Evolutionary conservation across 2,113 vertebrate genomes (phyloP).

Genomic region (Bagarius yarrelli): DNA sequence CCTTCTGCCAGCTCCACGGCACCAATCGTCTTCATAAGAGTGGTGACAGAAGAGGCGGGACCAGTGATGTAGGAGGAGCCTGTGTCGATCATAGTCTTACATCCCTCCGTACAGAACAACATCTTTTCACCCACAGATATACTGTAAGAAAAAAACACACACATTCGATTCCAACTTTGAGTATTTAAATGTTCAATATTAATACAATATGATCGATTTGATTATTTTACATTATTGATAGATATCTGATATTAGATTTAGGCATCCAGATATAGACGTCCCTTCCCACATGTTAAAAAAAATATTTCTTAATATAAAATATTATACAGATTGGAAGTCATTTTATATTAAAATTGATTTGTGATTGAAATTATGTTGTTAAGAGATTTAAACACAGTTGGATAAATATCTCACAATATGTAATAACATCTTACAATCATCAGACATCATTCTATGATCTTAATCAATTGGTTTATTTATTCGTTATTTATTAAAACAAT

Average conservation of each 20-base stretch:
- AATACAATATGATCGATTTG: too few species aligned
- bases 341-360: too few species aligned
- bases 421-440: background rate
- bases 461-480: background rate
- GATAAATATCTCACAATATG: background rate
- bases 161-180: too few species aligned
- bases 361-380: too few species aligned
- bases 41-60: constrained; percentile 79
- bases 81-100: constrained; percentile 83
- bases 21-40: constrained; percentile 83
- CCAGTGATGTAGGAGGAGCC: constrained; percentile 91
- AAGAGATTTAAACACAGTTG: background rate
- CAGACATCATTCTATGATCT: background rate
- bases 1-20: constrained; percentile 77
- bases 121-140: constrained; percentile 80
- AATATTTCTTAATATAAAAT: too few species aligned
- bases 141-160: constrained; percentile 61
- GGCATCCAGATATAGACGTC: too few species aligned
- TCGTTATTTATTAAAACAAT: background rate
- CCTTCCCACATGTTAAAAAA: too few species aligned
- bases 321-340: too few species aligned
- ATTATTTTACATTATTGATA: too few species aligned
- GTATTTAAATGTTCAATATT: too few species aligned
- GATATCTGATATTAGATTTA: too few species aligned
- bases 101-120: constrained; percentile 85